Evolutionary conservation across 2,888 invertebrate species (phyloP), one percentile per base, ranked within the genome.

Genomic region (Dyspetes luteomarginatus): DNA sequence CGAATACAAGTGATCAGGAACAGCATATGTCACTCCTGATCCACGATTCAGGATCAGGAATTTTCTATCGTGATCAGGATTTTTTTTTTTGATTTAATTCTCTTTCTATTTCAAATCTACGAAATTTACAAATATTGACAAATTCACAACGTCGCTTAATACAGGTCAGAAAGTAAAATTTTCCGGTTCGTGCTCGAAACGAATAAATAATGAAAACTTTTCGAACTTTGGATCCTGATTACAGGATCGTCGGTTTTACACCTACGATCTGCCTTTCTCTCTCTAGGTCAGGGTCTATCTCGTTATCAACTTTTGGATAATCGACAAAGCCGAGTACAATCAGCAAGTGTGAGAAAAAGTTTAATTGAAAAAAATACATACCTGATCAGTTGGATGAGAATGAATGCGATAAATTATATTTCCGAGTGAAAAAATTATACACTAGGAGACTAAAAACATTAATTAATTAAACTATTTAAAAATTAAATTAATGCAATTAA

Each of bases 241-340:
- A 52, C 24, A 17, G 65, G 52, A 71, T 75, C 75, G 65, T 60
- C 41, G 48, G 41, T 12, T 41, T 48, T 67, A 48, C 30, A 45
- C 24, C 60, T 28, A 50, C 24, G 15, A 55, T 58, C 19, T n/a
- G n/a, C n/a, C n/a, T n/a, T n/a, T n/a, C 58, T 43, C 50, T 24
- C 65, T 69, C 67, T 55, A 62, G 75, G 80, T 76, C 75, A 76
- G 60, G 65, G 67, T 56, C 69, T 71, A n/a, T n/a, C 43, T 9
- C 43, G 17, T 60, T 43, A 58, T 17, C 56, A 26, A 64, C 26
- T 17, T 2, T 62, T 9, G 52, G 7, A 36, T 56, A 22, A 28
- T 7, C n/a, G 17, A 19, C 45, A 50, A 36, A 48, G 7, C 19
- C 24, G 17, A 48, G 12, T 58, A n/a, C n/a, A 58, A 65, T 58